phyloP scores from a whole-genome alignment of 2,888 invertebrate genomes.

The Campoletis raptor region DNA sequence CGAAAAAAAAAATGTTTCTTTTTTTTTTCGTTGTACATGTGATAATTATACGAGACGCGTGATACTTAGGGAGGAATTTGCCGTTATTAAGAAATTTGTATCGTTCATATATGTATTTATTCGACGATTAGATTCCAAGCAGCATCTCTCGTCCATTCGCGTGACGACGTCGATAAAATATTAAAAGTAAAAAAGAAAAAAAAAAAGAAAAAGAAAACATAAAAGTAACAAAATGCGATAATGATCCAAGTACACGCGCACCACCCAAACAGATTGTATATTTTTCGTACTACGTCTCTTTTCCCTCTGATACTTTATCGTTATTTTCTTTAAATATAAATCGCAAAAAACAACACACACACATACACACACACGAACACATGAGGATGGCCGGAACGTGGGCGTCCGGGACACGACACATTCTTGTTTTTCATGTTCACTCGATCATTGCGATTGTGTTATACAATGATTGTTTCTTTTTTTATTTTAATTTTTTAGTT shows the following conservation, averaged over 20 bases:
- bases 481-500: slow-evolving; percentile 52
- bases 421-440: slow-evolving; percentile 31
- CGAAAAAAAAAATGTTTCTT: neutral
- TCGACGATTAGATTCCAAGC: slow-evolving; percentile 48
- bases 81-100: slow-evolving; percentile 25
- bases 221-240: neutral
- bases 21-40: slow-evolving; percentile 46
- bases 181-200: neutral
- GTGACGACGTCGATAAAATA: slow-evolving; percentile 34
- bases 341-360: neutral
- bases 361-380: neutral
- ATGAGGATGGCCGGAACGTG: slow-evolving; percentile 1
- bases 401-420: slow-evolving; percentile 14
- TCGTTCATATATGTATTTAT: slow-evolving; percentile 41
- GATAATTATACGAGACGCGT: slow-evolving; percentile 55
- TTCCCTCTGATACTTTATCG: slow-evolving; percentile 20
- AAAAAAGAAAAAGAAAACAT: neutral
- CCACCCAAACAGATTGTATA: slow-evolving; percentile 34
- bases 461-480: slow-evolving; percentile 37
- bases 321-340: slow-evolving; percentile 7
- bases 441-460: slow-evolving; percentile 51
- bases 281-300: slow-evolving; percentile 42
- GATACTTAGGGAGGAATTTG: slow-evolving; percentile 32
- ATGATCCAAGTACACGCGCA: slow-evolving; percentile 30
- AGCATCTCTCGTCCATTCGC: slow-evolving; percentile 27